Evolutionary conservation across 2,797 vertebrate species (phyloP).

Genomic region (Benthosema pterotum): DNA sequence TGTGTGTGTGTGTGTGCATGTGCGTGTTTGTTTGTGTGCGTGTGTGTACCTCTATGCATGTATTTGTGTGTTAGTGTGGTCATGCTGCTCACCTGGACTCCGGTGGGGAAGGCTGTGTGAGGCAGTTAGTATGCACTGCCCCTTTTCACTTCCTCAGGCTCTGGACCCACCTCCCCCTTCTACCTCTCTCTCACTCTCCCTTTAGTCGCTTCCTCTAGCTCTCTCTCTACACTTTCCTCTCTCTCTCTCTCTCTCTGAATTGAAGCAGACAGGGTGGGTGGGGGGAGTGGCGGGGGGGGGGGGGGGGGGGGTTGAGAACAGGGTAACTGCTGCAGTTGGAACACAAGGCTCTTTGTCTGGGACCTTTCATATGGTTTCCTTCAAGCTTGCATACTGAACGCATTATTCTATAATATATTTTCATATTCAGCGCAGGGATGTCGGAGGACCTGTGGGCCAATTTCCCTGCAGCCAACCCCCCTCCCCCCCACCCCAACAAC

Average conservation of each 20-base stretch:
- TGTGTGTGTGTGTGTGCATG: not conserved
- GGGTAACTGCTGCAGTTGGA: constrained; percentile 68
- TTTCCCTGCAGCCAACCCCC: constrained; percentile 23
- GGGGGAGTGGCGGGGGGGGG: constrained; percentile 67
- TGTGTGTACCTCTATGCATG: not conserved
- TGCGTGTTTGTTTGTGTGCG: not conserved
- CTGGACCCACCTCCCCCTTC: constrained; percentile 60
- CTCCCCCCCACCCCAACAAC: not conserved
- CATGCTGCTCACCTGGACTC: constrained; percentile 75
- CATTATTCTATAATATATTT: constrained; percentile 87
- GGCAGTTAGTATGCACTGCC: constrained; percentile 63
- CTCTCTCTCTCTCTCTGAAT: constrained; percentile 29
- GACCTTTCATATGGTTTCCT: constrained; percentile 86
- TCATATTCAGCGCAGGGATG: constrained; percentile 80
- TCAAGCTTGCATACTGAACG: constrained; percentile 86
- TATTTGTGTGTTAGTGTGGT: constrained; percentile 30
- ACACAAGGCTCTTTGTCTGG: constrained; percentile 86
- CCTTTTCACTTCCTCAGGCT: constrained; percentile 70
- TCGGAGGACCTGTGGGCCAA: constrained; percentile 60
- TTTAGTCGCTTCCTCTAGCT: not conserved
- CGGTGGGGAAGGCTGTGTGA: constrained; percentile 67
- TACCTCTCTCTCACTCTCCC: constrained; percentile 34
- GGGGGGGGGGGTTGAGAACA: constrained; percentile 43
- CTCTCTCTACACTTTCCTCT: constrained; percentile 26
- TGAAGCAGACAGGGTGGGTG: constrained; percentile 71